These are phyloP conservation scores for Morbakka virulenta DNA, from an alignment of 30 jellyfish, hydroid and myxozoan species.

Conservation along the genomic window DNA sequence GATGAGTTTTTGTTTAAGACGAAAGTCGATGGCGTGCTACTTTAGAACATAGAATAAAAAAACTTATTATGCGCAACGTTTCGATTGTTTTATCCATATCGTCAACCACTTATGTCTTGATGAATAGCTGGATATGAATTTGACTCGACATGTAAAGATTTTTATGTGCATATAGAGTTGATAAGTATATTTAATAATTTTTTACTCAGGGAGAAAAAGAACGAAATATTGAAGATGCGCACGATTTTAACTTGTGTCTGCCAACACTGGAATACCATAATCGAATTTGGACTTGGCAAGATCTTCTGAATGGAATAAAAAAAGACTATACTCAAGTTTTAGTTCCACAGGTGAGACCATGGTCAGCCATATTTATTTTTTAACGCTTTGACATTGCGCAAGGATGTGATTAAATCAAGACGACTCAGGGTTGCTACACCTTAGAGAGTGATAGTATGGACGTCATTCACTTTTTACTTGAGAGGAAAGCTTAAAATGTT, in stretches of 20 bases:
- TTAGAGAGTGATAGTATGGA: not conserved
- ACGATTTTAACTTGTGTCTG: constrained; percentile 74
- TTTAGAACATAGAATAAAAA: too few relatives aligned
- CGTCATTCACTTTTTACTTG: too few relatives aligned
- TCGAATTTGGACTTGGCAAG: constrained; percentile 99
- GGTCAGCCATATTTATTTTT: not conserved
- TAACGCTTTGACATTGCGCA: not conserved
- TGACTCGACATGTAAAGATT: too few relatives aligned
- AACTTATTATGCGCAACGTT: too few relatives aligned
- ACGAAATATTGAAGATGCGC: constrained; percentile 89
- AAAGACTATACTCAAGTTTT: constrained; percentile 87
- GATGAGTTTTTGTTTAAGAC: too few relatives aligned
- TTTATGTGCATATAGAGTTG: too few relatives aligned
- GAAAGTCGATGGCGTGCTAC: too few relatives aligned
- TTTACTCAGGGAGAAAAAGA: constrained; percentile 86
- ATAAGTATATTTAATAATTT: too few relatives aligned
- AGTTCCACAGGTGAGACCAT: constrained; percentile 78
- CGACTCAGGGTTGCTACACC: not conserved
- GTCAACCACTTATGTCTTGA: too few relatives aligned
- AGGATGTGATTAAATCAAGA: not conserved
- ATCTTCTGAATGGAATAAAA: constrained; percentile 77
- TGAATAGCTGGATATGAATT: too few relatives aligned
- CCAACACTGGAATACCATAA: constrained; percentile 95
- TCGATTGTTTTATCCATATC: too few relatives aligned
- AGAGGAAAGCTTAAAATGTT: too few relatives aligned